Evolutionary conservation across 1,140 invertebrate genomes (phyloP).

Genomic region (Wiebesia pumilae): DNA sequence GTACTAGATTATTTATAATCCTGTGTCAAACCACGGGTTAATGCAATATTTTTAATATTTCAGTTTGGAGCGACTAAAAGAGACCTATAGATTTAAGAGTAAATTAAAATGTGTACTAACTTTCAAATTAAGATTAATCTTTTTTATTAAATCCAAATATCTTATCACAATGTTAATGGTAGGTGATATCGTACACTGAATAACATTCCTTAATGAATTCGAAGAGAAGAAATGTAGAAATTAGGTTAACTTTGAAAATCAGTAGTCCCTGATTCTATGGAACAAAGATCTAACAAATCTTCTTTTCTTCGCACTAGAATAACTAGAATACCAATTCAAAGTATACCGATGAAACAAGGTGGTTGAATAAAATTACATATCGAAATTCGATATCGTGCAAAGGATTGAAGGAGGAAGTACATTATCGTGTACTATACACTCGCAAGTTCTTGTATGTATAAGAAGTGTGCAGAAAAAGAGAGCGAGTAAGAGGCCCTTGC

Average conservation of each 20-base stretch:
- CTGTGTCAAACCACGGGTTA: too few relatives aligned
- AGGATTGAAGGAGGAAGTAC: background rate
- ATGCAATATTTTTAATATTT: too few relatives aligned
- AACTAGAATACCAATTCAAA: background rate
- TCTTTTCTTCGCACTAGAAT: background rate
- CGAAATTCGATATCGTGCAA: background rate
- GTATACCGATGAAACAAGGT: background rate
- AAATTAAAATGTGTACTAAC: background rate
- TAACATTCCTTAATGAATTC: background rate
- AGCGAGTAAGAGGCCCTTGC: too few relatives aligned
- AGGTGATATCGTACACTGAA: background rate
- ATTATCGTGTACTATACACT: background rate
- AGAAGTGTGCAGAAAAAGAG: too few relatives aligned
- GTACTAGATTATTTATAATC: too few relatives aligned
- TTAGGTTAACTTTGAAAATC: background rate
- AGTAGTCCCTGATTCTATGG: background rate
- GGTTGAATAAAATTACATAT: conserved; percentile 17
- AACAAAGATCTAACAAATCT: background rate
- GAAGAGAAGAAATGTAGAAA: background rate
- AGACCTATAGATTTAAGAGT: background rate
- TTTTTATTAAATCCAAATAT: background rate
- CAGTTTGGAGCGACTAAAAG: too few relatives aligned
- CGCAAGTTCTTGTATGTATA: too few relatives aligned
- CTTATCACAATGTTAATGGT: background rate
- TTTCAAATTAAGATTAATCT: background rate